Evolutionary conservation across 2,797 vertebrate species (phyloP).

Genomic region (Darevskia mixta): DNA sequence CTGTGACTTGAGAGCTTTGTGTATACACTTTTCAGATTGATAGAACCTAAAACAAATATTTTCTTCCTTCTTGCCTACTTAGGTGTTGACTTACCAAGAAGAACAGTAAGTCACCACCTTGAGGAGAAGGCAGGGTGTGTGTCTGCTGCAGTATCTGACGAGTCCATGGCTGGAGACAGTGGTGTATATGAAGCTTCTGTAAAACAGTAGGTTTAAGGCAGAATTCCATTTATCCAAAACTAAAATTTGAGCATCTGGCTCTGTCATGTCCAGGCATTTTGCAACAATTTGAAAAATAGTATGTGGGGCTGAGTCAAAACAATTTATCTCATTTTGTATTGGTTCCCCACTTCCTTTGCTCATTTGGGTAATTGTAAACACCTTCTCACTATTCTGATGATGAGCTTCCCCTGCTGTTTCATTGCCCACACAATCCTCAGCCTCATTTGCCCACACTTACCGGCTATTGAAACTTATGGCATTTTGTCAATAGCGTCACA

Average conservation of each 20-base stretch:
- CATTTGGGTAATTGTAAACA: neutral
- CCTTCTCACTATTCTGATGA: neutral
- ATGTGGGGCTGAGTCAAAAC: neutral
- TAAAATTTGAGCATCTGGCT: neutral
- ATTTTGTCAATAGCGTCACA: neutral
- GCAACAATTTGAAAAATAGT: neutral
- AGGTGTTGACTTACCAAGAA: conserved; percentile 76
- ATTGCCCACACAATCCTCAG: neutral
- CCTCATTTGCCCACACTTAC: neutral
- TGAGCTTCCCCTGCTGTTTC: too few relatives aligned
- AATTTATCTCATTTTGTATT: neutral
- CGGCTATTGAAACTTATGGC: neutral
- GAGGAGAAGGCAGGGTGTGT: conserved; percentile 81
- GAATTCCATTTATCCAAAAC: neutral
- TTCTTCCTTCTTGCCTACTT: conserved; percentile 14
- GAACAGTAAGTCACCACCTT: conserved; percentile 66
- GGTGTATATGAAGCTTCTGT: conserved; percentile 86
- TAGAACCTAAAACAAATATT: conserved; percentile 38
- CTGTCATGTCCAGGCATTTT: neutral
- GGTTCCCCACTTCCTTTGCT: neutral
- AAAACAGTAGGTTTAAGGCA: conserved; percentile 80
- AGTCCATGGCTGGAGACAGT: conserved; percentile 87
- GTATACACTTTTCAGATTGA: conserved; percentile 21
- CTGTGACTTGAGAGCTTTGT: neutral
- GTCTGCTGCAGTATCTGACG: conserved; percentile 86